Conservation (phyloP, 2,113 vertebrate genomes). For the Cinclus mexicanus region DNA sequence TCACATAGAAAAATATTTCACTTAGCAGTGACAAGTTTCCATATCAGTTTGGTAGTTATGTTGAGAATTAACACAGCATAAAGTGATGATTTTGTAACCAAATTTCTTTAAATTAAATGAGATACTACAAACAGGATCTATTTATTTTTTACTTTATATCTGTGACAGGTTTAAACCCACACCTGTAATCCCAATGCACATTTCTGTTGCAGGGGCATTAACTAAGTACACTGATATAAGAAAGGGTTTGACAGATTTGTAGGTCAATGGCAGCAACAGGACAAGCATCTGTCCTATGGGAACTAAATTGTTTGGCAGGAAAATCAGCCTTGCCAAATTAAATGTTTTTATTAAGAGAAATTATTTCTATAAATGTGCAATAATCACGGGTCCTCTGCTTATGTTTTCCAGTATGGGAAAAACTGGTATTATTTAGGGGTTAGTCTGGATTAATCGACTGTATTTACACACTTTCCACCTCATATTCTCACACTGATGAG, state of each 20-base stretch:
- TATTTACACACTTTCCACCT: background rate
- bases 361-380: background rate
- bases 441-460: background rate
- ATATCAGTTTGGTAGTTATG: background rate
- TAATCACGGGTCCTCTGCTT: background rate
- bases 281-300: background rate
- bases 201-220: background rate
- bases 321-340: background rate
- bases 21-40: background rate
- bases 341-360: background rate
- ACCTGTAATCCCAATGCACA: background rate
- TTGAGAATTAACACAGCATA: background rate
- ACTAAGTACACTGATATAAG: rapidly evolving
- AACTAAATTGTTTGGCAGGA: background rate
- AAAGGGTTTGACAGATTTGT: background rate
- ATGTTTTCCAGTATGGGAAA: background rate
- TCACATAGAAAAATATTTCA: background rate
- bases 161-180: background rate
- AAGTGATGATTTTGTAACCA: background rate
- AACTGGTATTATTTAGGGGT: background rate
- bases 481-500: background rate
- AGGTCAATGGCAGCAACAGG: background rate
- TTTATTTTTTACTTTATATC: background rate
- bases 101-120: background rate
- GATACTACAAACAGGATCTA: background rate